A percentile compares a stretch with the other conserved stretches of the same genome.
Conservation (phyloP, 37 sponge, comb jelly and placozoan genomes). For the Haliclona indistincta region DNA sequence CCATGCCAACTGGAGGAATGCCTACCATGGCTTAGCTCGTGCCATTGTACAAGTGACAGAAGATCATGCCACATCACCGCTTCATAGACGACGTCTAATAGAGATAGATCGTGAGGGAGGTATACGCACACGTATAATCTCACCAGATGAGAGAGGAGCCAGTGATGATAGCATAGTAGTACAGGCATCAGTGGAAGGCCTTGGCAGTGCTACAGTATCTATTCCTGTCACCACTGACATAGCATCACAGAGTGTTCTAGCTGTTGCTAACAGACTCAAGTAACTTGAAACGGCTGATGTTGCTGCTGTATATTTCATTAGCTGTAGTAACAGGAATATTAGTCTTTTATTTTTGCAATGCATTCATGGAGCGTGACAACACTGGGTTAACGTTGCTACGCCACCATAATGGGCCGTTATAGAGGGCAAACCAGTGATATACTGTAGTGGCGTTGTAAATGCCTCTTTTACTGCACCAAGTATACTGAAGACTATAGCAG, state of each 20-base stretch:
- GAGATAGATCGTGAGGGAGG: conserved; percentile 62
- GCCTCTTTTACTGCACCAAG: too few species aligned
- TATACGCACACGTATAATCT: conserved; percentile 34
- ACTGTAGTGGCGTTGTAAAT: too few species aligned
- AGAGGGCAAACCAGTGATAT: too few species aligned
- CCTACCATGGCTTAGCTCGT: conserved; percentile 65
- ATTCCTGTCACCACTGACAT: conserved; percentile 51
- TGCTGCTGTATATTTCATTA: too few species aligned
- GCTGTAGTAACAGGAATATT: too few species aligned
- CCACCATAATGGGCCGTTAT: too few species aligned
- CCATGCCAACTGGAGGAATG: conserved; percentile 65
- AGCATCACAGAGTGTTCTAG: conserved; percentile 19
- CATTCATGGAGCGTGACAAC: too few species aligned
- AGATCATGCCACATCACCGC: conserved; percentile 22
- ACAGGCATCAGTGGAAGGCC: conserved; percentile 39
- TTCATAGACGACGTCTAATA: conserved; percentile 32
- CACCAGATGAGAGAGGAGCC: not conserved
- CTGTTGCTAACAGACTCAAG: conserved; percentile 42
- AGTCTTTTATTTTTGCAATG: too few species aligned
- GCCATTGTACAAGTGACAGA: conserved; percentile 50
- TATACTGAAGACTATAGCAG: too few species aligned
- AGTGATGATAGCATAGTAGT: conserved; percentile 23
- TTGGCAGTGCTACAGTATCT: conserved; percentile 27
- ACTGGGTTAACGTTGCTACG: too few species aligned
- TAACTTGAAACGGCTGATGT: too few species aligned